Percentiles rank a stretch among this genome's conserved stretches.
Conservation (phyloP, 2,888 invertebrate species). For the Perithous albicinctus region DNA sequence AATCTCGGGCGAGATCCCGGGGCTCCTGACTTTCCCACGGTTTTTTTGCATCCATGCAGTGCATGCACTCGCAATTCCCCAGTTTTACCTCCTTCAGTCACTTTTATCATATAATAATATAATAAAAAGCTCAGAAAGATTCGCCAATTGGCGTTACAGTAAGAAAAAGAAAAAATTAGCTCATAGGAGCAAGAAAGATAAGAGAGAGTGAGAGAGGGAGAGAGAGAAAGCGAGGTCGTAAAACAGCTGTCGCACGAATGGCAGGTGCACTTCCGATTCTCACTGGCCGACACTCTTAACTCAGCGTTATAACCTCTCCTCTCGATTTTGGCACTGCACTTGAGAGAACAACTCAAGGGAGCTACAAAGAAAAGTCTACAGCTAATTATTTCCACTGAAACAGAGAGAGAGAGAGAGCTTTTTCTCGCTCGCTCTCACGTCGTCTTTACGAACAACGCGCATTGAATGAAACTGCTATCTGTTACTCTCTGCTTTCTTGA, state of each 20-base stretch:
- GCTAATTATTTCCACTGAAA: background rate
- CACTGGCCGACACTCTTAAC: conserved; percentile 14
- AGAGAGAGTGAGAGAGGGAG: background rate
- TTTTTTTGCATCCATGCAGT: conserved; percentile 6
- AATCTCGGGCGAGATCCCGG: conserved; percentile 53
- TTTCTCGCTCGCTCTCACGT: conserved; percentile 8
- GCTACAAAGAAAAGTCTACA: background rate
- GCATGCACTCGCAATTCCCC: background rate
- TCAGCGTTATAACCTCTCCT: conserved; percentile 56
- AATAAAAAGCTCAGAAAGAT: too few species aligned
- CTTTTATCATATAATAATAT: too few species aligned
- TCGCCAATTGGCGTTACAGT: too few species aligned
- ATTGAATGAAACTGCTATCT: background rate
- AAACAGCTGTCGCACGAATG: conserved; percentile 65
- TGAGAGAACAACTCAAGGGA: conserved; percentile 7
- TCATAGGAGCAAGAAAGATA: background rate
- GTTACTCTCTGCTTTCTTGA: too few species aligned
- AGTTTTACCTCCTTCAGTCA: too few species aligned
- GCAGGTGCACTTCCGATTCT: conserved; percentile 62
- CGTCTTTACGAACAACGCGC: conserved; percentile 36
- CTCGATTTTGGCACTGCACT: background rate
- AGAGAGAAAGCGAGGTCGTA: conserved; percentile 41
- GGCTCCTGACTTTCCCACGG: conserved; percentile 46
- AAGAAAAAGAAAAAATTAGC: too few species aligned
- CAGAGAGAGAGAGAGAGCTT: too few species aligned